phyloP scores from a whole-genome alignment of 2,797 vertebrate genomes.

The Poliocrania exsul region DNA sequence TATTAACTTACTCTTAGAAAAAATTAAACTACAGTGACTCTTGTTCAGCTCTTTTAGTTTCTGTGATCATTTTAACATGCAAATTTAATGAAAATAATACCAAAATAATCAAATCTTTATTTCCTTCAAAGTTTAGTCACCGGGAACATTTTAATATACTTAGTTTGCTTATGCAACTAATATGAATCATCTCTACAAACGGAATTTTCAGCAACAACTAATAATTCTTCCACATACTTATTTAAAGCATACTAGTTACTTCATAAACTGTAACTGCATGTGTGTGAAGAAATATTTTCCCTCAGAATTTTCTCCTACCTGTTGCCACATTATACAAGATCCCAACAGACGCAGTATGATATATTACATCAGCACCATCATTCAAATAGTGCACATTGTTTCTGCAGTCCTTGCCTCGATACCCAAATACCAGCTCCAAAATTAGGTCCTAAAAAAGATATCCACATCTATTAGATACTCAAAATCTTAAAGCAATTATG shows the following conservation, averaged over 20 bases:
- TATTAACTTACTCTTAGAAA: background rate
- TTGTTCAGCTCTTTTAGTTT: background rate
- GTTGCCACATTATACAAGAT: constrained; percentile 95
- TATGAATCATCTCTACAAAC: background rate
- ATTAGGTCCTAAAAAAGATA: constrained; percentile 86
- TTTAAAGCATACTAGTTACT: background rate
- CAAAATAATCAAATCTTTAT: background rate
- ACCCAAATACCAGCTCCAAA: constrained; percentile 96
- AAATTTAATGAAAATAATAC: background rate
- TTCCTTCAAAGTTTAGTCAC: background rate
- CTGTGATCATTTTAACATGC: background rate
- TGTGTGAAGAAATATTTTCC: background rate
- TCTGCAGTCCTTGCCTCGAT: constrained; percentile 96
- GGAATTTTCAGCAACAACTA: background rate
- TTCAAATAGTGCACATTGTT: constrained; percentile 99
- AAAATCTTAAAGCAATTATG: background rate
- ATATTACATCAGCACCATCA: constrained; percentile 96
- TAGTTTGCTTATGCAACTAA: background rate
- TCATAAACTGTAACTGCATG: background rate
- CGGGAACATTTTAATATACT: background rate
- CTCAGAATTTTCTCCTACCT: constrained; percentile 79
- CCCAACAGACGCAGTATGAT: constrained; percentile 94
- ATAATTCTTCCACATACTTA: background rate
- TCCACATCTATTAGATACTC: background rate
- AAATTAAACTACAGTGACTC: background rate